phyloP scores from a whole-genome alignment of 2,888 invertebrate genomes.

The Ctena decussata region DNA sequence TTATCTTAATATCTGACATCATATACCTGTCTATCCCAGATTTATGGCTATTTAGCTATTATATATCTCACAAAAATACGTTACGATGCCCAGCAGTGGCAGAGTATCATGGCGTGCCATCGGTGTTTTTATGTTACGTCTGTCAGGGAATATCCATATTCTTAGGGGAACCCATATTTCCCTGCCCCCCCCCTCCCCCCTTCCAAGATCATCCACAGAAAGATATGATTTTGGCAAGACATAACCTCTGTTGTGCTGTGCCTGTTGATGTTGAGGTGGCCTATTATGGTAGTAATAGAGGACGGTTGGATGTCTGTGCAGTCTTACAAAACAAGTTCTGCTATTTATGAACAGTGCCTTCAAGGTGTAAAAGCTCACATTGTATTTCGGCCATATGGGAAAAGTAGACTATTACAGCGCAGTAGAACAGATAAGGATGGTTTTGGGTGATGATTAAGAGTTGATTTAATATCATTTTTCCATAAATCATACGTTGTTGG shows the following conservation, averaged over 20 bases:
- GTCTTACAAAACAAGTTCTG: neutral
- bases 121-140: too few species aligned
- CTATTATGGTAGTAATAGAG: neutral
- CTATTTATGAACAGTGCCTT: neutral
- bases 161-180: neutral
- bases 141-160: neutral
- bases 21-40: too few species aligned
- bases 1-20: too few species aligned
- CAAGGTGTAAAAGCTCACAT: neutral
- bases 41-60: too few species aligned
- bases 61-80: too few species aligned
- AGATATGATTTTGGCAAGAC: neutral
- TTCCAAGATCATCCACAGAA: neutral
- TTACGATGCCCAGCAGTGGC: too few species aligned
- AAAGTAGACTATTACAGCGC: neutral
- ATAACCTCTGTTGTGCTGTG: neutral
- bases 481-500: too few species aligned
- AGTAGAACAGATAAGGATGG: too few species aligned
- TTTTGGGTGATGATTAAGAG: too few species aligned
- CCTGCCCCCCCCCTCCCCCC: too few species aligned
- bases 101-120: too few species aligned
- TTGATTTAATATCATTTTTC: too few species aligned
- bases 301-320: neutral
- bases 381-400: neutral
- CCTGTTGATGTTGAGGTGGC: neutral